Evolutionary conservation across 1,140 invertebrate species (phyloP).

Genomic region (Gonatopus flavifemur): DNA sequence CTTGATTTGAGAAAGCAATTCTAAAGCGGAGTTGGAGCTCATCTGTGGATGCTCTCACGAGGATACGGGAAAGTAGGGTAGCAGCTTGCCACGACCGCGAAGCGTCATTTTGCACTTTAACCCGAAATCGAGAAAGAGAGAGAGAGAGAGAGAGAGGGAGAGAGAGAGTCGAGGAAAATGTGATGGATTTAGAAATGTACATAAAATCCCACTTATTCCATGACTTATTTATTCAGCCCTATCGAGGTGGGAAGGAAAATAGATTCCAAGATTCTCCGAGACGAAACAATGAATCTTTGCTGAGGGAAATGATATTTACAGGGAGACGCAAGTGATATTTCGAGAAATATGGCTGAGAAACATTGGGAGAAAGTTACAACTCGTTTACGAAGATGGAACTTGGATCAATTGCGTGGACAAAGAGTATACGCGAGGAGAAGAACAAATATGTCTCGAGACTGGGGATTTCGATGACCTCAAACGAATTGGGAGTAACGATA

Average conservation of each 20-base stretch:
- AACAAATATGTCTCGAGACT: slow-evolving; percentile 23
- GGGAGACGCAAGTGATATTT: slow-evolving; percentile 40
- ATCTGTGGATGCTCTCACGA: slow-evolving; percentile 47
- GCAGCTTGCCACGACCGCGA: slow-evolving; percentile 36
- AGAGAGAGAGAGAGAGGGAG: no score
- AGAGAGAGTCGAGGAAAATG: no score
- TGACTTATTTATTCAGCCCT: no score
- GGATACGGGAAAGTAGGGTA: slow-evolving; percentile 39
- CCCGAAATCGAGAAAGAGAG: no score
- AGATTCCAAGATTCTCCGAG: no score
- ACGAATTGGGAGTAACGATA: slow-evolving; percentile 28
- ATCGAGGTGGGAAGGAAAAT: no score
- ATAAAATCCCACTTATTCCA: no score
- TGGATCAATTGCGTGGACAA: slow-evolving; percentile 45
- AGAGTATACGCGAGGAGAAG: slow-evolving; percentile 15
- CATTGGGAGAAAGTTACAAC: slow-evolving; percentile 51
- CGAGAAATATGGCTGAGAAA: slow-evolving; percentile 56
- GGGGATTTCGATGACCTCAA: slow-evolving; percentile 18
- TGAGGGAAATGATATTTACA: no score
- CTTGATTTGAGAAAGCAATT: no score
- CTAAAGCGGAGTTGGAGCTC: slow-evolving; percentile 28
- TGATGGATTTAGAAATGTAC: no score
- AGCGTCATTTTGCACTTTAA: slow-evolving; percentile 46
- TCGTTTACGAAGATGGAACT: slow-evolving; percentile 53
- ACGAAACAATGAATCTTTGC: no score